Evolutionary conservation across 2,888 invertebrate species (phyloP).

Genomic region (Itoplectis maculator): DNA sequence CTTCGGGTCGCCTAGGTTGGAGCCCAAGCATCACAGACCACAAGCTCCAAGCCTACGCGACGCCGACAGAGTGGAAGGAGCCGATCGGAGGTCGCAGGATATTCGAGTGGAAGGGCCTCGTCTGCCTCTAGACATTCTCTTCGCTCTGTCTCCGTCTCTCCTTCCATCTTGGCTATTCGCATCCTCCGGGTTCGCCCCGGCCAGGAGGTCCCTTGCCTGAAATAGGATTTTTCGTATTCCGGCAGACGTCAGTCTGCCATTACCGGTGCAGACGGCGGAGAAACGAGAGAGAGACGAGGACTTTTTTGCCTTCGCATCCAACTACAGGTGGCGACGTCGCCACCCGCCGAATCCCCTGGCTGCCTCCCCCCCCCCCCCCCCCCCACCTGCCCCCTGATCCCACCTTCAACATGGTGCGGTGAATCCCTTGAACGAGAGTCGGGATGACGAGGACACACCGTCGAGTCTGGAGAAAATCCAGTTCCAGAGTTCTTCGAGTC

Average conservation of each 20-base stretch:
- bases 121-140: conserved; percentile 53
- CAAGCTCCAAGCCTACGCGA: conserved; percentile 44
- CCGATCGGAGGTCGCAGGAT: conserved; percentile 46
- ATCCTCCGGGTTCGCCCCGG: conserved; percentile 56
- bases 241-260: conserved; percentile 83
- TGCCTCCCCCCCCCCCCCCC: no score
- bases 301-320: conserved; percentile 59
- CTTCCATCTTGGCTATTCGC: conserved; percentile 56
- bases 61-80: conserved; percentile 46
- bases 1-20: conserved; percentile 21
- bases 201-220: conserved; percentile 69
- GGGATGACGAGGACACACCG: conserved; percentile 47
- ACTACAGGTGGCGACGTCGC: conserved; percentile 63
- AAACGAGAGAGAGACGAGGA: conserved; percentile 70
- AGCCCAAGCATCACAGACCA: conserved; percentile 34
- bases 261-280: conserved; percentile 74
- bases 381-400: no score
- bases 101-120: conserved; percentile 56
- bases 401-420: conserved; percentile 44
- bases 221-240: conserved; percentile 83
- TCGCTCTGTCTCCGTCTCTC: background rate
- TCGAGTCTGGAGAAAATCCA: conserved; percentile 40
- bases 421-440: conserved; percentile 42
- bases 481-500: conserved; percentile 54
- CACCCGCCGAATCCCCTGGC: conserved; percentile 48